Evolutionary conservation across 2,888 invertebrate species (phyloP).

Genomic region (Kryphioiulus occultus): DNA sequence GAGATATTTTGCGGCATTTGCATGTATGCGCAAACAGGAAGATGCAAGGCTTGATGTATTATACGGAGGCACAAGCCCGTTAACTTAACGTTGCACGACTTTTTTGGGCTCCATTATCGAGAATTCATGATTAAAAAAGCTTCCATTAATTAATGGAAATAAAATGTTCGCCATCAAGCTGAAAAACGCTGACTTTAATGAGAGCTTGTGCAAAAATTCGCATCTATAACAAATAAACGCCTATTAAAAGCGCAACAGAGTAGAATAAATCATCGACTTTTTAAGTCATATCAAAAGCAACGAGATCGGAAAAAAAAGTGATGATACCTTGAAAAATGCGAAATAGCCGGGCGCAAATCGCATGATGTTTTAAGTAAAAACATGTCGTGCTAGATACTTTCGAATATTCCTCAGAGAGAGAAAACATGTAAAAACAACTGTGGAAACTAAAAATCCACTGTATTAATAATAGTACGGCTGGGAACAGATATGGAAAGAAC

Average conservation of each 20-base stretch:
- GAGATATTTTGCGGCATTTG: background rate
- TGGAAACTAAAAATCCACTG: no score
- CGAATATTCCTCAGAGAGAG: no score
- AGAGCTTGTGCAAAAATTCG: background rate
- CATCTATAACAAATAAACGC: background rate
- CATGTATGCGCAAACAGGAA: constrained; percentile 10
- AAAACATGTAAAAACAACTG: no score
- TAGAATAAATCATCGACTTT: background rate
- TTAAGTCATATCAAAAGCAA: background rate
- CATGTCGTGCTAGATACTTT: no score
- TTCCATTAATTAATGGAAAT: background rate
- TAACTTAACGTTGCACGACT: background rate
- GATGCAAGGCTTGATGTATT: background rate
- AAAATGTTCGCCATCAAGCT: background rate
- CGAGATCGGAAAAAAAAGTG: background rate
- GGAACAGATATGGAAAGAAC: no score
- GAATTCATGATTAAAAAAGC: background rate
- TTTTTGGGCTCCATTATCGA: constrained; percentile 15
- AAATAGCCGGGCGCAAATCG: background rate
- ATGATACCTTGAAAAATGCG: background rate
- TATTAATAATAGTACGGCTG: no score
- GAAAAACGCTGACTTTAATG: constrained; percentile 40
- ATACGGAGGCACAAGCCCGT: background rate
- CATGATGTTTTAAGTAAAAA: no score
- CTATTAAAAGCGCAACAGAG: background rate